Evolutionary conservation across 2,888 invertebrate genomes (phyloP).

Genomic region (Sarcophaga rosellei): DNA sequence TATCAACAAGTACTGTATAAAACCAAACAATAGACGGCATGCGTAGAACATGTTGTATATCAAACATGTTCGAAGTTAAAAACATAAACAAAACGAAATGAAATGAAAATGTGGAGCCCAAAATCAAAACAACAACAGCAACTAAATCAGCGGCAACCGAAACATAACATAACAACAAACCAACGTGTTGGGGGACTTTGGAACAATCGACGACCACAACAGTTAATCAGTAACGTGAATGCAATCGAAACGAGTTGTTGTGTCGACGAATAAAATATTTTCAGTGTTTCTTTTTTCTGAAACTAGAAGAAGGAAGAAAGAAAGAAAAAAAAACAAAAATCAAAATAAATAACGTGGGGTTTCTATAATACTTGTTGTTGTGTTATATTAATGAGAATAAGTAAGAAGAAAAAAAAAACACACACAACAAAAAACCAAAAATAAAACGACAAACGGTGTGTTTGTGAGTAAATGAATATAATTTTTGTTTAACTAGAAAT

Average conservation of each 20-base stretch:
- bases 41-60: conserved; percentile 54
- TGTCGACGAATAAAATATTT: conserved; percentile 70
- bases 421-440: conserved; percentile 61
- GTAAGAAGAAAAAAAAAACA: conserved; percentile 59
- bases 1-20: conserved; percentile 64
- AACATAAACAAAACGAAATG: conserved; percentile 64
- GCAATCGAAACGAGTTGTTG: conserved; percentile 76
- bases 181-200: conserved; percentile 66
- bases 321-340: conserved; percentile 32
- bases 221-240: conserved; percentile 76
- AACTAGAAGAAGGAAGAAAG: not conserved
- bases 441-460: conserved; percentile 62
- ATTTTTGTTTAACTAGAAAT: conserved; percentile 43
- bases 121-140: conserved; percentile 58
- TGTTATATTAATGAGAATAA: conserved; percentile 14
- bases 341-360: conserved; percentile 59
- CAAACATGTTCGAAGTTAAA: conserved; percentile 45
- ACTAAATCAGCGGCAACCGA: conserved; percentile 62
- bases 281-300: not conserved
- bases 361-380: not conserved
- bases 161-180: conserved; percentile 65
- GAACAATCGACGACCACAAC: conserved; percentile 64
- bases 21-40: conserved; percentile 26
- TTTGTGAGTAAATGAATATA: conserved; percentile 42
- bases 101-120: conserved; percentile 53